Evolutionary conservation across 2,888 invertebrate species (phyloP).

Genomic region (Callinectes sapidus): DNA sequence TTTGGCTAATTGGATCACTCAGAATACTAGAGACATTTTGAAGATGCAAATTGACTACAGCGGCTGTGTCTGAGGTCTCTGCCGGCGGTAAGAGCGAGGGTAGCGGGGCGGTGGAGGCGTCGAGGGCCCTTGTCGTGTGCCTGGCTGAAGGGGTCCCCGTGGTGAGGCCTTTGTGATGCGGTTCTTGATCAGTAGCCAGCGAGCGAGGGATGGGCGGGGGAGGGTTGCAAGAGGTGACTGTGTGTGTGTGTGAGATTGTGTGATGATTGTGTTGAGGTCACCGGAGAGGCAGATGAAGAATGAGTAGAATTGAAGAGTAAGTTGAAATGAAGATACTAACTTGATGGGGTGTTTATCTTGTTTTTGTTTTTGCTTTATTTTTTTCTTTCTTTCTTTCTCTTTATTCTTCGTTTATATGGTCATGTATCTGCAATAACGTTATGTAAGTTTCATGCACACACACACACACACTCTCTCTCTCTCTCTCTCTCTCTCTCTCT

Average conservation of each 20-base stretch:
- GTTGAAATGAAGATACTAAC: not conserved
- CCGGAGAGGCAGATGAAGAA: not conserved
- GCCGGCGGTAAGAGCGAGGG: not conserved
- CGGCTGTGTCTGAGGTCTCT: not conserved
- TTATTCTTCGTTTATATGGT: not conserved
- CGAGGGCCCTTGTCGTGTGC: not conserved
- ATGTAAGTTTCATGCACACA: not conserved
- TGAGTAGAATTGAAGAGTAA: not conserved
- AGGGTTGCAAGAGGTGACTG: not conserved
- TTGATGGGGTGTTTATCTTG: not conserved
- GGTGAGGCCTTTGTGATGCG: not conserved
- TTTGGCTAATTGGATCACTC: conserved; percentile 5
- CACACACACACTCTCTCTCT: not conserved
- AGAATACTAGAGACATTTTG: not conserved
- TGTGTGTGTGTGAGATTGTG: not conserved
- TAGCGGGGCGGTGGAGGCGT: not conserved
- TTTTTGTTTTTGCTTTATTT: not conserved
- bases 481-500: not conserved
- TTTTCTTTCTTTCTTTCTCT: not conserved
- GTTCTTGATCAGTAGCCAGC: not conserved
- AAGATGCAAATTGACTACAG: not conserved
- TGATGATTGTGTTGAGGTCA: not conserved
- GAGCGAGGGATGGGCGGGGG: not conserved
- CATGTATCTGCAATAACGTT: too few species aligned
- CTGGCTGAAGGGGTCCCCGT: not conserved